Conservation (phyloP, 2,113 vertebrate species). For the Neomonachus schauinslandi region DNA sequence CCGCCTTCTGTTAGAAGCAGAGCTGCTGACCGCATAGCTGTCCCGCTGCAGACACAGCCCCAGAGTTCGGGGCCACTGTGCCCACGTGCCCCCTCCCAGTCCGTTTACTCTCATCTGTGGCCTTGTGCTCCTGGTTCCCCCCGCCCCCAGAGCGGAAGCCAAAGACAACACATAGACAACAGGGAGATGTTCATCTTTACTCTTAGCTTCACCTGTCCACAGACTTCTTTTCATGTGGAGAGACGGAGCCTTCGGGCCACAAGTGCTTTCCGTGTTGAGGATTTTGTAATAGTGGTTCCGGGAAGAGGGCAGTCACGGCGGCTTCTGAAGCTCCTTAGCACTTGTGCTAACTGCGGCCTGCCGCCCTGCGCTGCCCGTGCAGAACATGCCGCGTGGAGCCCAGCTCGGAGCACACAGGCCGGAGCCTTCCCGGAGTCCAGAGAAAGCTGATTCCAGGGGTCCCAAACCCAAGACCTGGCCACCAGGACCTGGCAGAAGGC, state of each 20-base stretch:
- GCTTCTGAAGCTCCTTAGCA: not conserved
- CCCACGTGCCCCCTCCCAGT: not conserved
- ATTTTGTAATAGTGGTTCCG: not conserved
- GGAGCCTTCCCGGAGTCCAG: not conserved
- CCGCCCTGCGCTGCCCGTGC: not conserved
- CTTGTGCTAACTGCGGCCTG: not conserved
- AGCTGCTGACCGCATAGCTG: not conserved
- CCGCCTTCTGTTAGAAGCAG: not conserved
- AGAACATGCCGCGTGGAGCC: not conserved
- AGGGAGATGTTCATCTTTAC: constrained; percentile 62
- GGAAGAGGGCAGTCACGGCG: not conserved
- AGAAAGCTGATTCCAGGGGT: not conserved
- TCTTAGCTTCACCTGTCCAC: constrained; percentile 51
- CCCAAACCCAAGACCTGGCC: not conserved
- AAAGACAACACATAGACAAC: not conserved
- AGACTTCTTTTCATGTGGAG: not conserved
- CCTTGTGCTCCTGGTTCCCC: not conserved
- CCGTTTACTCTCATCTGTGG: not conserved
- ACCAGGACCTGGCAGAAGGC: not conserved
- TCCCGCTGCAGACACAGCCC: not conserved
- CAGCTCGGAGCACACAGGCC: not conserved
- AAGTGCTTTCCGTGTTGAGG: not conserved
- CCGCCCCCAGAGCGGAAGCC: not conserved
- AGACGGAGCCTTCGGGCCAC: not conserved
- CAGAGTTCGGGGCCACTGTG: not conserved